Conservation (phyloP, 1,140 invertebrate genomes). For the Chelonus insularis region DNA sequence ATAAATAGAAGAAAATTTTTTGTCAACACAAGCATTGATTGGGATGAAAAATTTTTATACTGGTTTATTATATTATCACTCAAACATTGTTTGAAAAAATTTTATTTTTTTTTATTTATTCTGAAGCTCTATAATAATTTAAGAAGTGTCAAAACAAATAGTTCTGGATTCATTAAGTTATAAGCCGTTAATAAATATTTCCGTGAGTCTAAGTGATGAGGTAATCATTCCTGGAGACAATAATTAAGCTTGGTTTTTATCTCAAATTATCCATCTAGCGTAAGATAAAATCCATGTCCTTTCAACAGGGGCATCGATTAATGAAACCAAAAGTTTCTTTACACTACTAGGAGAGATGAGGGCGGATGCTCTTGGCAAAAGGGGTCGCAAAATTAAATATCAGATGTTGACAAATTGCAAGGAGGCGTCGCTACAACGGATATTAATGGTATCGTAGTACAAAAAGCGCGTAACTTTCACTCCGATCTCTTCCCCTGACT, state of each 20-base stretch:
- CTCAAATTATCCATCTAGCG: not conserved
- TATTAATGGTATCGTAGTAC: slow-evolving; percentile 57
- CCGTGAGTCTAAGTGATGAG: too few relatives aligned
- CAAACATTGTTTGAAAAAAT: too few relatives aligned
- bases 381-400: slow-evolving; percentile 60
- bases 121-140: too few relatives aligned
- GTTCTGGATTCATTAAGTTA: too few relatives aligned
- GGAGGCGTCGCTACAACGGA: slow-evolving; percentile 58
- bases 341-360: not conserved
- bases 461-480: slow-evolving; percentile 55
- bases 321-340: slow-evolving; percentile 16
- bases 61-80: too few relatives aligned
- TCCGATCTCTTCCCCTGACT: slow-evolving; percentile 37
- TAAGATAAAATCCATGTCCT: not conserved
- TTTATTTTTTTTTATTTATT: too few relatives aligned
- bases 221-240: too few relatives aligned
- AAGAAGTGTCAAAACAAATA: too few relatives aligned
- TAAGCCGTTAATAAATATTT: too few relatives aligned
- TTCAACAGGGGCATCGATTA: slow-evolving; percentile 11
- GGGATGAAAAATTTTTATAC: too few relatives aligned
- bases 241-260: not conserved
- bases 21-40: too few relatives aligned
- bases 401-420: slow-evolving; percentile 62
- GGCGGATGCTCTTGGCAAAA: slow-evolving; percentile 26
- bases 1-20: too few relatives aligned